These are phyloP conservation scores for Drosophila meridionalis DNA, from an alignment of 2,888 invertebrate genomes.

Conservation along the genomic window DNA sequence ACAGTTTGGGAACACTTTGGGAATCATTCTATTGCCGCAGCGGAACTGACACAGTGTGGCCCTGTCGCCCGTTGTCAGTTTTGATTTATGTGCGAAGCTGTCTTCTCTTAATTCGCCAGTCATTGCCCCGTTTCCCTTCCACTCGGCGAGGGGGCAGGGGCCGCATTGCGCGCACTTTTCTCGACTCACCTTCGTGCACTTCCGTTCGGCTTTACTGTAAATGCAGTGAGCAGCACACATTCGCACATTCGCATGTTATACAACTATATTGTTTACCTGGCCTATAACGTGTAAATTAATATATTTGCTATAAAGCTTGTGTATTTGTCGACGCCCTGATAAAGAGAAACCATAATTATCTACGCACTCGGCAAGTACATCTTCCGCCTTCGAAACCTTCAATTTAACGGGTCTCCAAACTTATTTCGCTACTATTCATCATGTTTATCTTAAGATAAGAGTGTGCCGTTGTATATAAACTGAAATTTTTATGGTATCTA, in stretches of 20 bases:
- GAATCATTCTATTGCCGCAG: neutral
- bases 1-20: neutral
- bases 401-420: constrained; percentile 26
- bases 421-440: constrained; percentile 42
- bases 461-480: constrained; percentile 1
- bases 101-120: constrained; percentile 66
- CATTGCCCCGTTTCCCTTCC: constrained; percentile 65
- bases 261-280: neutral
- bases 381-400: constrained; percentile 9
- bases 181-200: constrained; percentile 55
- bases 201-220: constrained; percentile 49
- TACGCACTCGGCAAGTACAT: constrained; percentile 1
- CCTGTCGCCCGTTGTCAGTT: constrained; percentile 10
- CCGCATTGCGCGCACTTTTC: constrained; percentile 28
- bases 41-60: constrained; percentile 8
- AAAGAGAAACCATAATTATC: constrained; percentile 18
- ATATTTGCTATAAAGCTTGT: constrained; percentile 1
- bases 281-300: neutral
- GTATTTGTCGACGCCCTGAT: constrained; percentile 6
- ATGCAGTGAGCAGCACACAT: constrained; percentile 30
- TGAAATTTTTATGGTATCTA: neutral
- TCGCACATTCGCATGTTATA: constrained; percentile 5
- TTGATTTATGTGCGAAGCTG: constrained; percentile 74
- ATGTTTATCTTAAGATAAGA: constrained; percentile 39
- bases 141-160: constrained; percentile 5